Evolutionary conservation across 2,113 vertebrate species (phyloP), one percentile per base, ranked within the genome.

Genomic region (Anarrhichthys ocellatus): DNA sequence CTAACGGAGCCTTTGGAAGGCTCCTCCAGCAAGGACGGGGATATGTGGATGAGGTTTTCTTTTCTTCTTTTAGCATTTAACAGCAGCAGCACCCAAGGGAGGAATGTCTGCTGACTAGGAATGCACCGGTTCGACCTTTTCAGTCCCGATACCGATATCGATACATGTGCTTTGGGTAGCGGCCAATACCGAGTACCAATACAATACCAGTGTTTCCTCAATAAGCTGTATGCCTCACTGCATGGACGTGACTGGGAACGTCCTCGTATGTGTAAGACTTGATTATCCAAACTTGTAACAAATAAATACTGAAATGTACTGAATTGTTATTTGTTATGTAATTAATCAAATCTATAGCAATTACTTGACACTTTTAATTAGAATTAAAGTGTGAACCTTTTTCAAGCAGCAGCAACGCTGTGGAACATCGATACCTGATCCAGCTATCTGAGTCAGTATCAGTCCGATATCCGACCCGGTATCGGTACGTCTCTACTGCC

Each of bases 61-160:
- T 3, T 54, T 82, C 40, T 52, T 32, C 32, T 40, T 83, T 44
- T 14, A 76, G 54, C 54, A 58, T 58, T 70, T 22, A 46, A 46
- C 44, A 62, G 6, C 13, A 73, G 29, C 8, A 36, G 32, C 67
- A 68, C 63, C 58, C 56, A 54, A 56, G 42, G 72, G 27, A 72
- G 80, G 32, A 48, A 42, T n/a, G 38, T 67, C 46, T 29, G 20
- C 48, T 56, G 74, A 52, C 18, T 52, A 2, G 18, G 50, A 8
- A 52, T 22, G 20, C 18, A 52, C 20, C 6, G 6, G 8, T 52
- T 5, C 11, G 5, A 58, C n/a, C 5, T 58, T 27, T 58, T 6
- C 4, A 58, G 4, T 27, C 10, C 54, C 5, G 54, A 56, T 56
- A 24, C 10, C 1, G 4, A 24, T 56, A 24, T 24, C 5, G 10